Conservation (phyloP, 2,888 invertebrate species). For the Enchytraeus crypticus region DNA sequence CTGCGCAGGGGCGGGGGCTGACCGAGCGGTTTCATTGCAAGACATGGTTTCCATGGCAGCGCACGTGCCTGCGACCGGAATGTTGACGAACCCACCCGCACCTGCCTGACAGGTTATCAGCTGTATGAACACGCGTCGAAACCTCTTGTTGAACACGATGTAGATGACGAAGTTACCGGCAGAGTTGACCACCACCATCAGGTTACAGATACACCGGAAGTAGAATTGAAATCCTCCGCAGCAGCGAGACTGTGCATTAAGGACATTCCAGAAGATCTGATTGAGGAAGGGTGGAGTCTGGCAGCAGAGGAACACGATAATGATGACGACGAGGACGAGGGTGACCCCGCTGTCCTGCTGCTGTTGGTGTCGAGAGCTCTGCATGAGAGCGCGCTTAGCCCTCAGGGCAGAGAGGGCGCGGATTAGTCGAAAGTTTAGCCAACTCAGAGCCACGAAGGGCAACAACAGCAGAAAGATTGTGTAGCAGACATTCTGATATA, state of each 20-base stretch:
- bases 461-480: conserved; percentile 23
- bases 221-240: conserved; percentile 30
- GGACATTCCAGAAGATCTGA: conserved; percentile 25
- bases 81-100: too few relatives aligned
- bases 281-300: conserved; percentile 27
- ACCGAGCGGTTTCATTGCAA: too few relatives aligned
- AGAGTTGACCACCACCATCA: conserved; percentile 10
- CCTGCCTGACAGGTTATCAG: too few relatives aligned
- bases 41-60: background rate
- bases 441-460: conserved; percentile 22
- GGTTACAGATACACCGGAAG: conserved; percentile 14
- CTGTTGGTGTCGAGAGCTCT: conserved; percentile 20
- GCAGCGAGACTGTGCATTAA: conserved; percentile 7
- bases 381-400: conserved; percentile 18
- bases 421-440: conserved; percentile 25
- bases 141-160: conserved; percentile 13
- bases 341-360: conserved; percentile 30
- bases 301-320: conserved; percentile 27
- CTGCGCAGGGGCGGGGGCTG: too few relatives aligned
- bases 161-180: conserved; percentile 16
- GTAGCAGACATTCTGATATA: conserved; percentile 23
- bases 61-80: background rate
- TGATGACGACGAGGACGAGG: conserved; percentile 27
- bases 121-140: conserved; percentile 1
- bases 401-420: conserved; percentile 19